phyloP scores from a whole-genome alignment of 2,888 invertebrate genomes.

The Tuta absoluta region DNA sequence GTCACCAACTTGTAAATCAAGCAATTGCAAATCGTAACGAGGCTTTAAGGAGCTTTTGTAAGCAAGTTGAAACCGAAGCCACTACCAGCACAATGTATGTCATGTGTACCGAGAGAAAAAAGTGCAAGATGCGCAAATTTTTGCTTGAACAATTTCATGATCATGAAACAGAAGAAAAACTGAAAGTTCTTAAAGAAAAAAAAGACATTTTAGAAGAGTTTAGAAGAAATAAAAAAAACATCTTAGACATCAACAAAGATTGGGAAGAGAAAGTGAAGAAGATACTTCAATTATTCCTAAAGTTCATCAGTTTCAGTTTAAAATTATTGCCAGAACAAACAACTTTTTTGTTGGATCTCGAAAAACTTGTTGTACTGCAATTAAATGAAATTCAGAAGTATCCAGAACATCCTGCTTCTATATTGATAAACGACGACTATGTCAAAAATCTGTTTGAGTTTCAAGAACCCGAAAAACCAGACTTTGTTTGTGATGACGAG shows the following conservation, averaged over 20 bases:
- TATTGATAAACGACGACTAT: conserved; percentile 54
- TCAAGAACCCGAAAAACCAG: conserved; percentile 38
- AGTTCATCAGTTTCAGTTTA: conserved; percentile 68
- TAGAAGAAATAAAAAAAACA: conserved; percentile 47
- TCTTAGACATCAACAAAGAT: conserved; percentile 57
- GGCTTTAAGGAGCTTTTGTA: conserved; percentile 60
- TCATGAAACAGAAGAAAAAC: conserved; percentile 54
- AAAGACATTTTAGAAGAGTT: conserved; percentile 50
- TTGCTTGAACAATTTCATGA: conserved; percentile 58
- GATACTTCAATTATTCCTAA: conserved; percentile 65
- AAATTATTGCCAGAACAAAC: conserved; percentile 71
- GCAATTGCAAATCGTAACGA: conserved; percentile 62
- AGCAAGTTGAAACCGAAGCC: conserved; percentile 61
- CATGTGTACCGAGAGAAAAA: conserved; percentile 70
- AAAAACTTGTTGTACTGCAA: conserved; percentile 70
- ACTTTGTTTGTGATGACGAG: conserved; percentile 47
- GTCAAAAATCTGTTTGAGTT: conserved; percentile 54
- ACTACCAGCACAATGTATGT: conserved; percentile 69
- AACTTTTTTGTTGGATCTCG: conserved; percentile 66
- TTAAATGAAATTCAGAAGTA: conserved; percentile 65
- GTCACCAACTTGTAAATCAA: conserved; percentile 52
- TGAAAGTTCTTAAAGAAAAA: conserved; percentile 56
- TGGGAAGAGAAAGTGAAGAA: conserved; percentile 70
- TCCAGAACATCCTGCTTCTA: conserved; percentile 45
- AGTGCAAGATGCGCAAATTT: conserved; percentile 66